Evolutionary conservation across 2,113 vertebrate genomes (phyloP).

Genomic region (Athene cunicularia): DNA sequence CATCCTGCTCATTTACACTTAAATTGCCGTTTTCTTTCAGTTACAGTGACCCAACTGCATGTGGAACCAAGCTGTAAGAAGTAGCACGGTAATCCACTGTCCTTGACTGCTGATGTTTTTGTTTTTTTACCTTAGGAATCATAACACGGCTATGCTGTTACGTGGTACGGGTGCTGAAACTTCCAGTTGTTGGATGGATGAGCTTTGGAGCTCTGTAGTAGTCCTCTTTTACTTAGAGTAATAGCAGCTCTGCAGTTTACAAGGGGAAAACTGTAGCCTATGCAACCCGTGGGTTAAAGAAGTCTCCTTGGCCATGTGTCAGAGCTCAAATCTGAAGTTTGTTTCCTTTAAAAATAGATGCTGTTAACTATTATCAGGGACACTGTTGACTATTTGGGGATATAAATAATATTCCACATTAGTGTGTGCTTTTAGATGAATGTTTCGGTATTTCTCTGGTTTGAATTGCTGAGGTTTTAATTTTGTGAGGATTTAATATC

Average conservation of each 20-base stretch:
- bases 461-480: neutral
- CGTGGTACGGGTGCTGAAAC: neutral
- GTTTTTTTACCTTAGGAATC: neutral
- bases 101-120: neutral
- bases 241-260: neutral
- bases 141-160: rapidly evolving
- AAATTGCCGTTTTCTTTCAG: neutral
- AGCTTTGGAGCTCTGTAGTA: neutral
- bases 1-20: neutral
- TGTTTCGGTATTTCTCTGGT: neutral
- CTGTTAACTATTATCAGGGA: neutral
- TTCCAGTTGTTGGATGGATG: neutral
- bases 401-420: neutral
- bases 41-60: neutral
- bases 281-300: neutral
- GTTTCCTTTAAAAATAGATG: neutral
- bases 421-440: neutral
- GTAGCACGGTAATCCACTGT: neutral
- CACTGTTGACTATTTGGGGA: neutral
- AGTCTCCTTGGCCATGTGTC: neutral
- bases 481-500: neutral
- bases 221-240: neutral
- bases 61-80: neutral
- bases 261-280: neutral
- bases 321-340: neutral